These are phyloP conservation scores for Bettongia penicillata DNA, from an alignment of 2,113 vertebrate species.

Conservation along the genomic window DNA sequence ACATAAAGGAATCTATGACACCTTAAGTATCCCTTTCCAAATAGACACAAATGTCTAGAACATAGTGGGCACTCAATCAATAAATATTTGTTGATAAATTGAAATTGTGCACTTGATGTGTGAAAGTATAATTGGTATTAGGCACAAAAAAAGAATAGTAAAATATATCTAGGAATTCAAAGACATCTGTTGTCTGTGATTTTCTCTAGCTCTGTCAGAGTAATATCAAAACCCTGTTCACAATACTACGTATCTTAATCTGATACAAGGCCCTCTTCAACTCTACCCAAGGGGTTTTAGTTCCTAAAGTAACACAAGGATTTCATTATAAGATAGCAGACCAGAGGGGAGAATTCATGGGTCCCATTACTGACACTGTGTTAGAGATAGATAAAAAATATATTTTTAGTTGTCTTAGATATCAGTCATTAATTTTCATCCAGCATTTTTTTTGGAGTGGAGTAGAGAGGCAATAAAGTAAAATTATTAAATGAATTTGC, in stretches of 20 bases:
- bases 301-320: neutral
- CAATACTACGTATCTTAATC: no score
- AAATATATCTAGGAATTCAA: conserved; percentile 13
- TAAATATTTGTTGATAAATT: conserved; percentile 33
- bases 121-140: conserved; percentile 6
- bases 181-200: conserved; percentile 6
- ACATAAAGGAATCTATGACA: conserved; percentile 2
- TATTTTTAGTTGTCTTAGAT: neutral
- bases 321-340: neutral
- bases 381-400: neutral
- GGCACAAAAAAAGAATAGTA: neutral
- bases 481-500: neutral
- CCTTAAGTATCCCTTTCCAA: neutral
- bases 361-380: neutral
- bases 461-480: neutral
- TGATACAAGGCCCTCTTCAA: no score
- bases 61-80: neutral
- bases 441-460: neutral
- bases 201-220: neutral
- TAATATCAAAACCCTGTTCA: neutral
- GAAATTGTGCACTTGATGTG: neutral
- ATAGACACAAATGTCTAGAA: conserved; percentile 4
- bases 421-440: neutral
- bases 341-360: neutral
- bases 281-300: neutral